Base-by-base conservation (phyloP, 2,797 vertebrate species). In the Phalloptychus januarius region DNA sequence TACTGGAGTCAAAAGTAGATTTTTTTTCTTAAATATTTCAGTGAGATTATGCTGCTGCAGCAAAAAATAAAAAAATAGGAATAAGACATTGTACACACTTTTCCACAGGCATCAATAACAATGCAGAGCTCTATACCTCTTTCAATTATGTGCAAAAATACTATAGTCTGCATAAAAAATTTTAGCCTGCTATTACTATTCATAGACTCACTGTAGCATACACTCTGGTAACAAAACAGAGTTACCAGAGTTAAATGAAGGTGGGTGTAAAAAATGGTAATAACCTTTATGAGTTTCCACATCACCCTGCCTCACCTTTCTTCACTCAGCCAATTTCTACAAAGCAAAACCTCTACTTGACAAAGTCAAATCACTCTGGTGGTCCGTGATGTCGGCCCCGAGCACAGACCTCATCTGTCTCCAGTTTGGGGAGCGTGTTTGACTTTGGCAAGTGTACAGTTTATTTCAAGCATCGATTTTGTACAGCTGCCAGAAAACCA, bases 391-490 rank as follows among this genome's bases (percentile, higher is more conserved):
- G 44, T 40, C 61, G 42, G 77, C 80, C 83, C 83, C 58, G 0
- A 44, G 88, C 85, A 79, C 82, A 84, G 85, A 77, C 77, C 84
- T 88, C 88, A 91, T 93, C 89, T 81, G 81, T 83, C 65, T 69
- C 76, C 80, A 13, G 82, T 82, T 76, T 0, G 76, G 77, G 82
- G 85, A 83, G 73, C 89, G 89, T 89, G 91, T 95, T 94, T 93
- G 92, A 90, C 79, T 89, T 84, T 75, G 74, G 91, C 90, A 75
- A 85, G 81, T 67, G 44, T 58, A 84, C 84, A 82, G 92, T 95
- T 94, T 89, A 94, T 94, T 92, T 87, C 87, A 75, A 45, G 76
- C 88, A 95, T 94, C 88, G 92, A 96, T 95, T 95, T 82, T 94
- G 88, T 87, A 83, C 69, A 83, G 87, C 91, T 93, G 92, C 94